Conservation (phyloP, 2,113 vertebrate species). For the Cervus canadensis region DNA sequence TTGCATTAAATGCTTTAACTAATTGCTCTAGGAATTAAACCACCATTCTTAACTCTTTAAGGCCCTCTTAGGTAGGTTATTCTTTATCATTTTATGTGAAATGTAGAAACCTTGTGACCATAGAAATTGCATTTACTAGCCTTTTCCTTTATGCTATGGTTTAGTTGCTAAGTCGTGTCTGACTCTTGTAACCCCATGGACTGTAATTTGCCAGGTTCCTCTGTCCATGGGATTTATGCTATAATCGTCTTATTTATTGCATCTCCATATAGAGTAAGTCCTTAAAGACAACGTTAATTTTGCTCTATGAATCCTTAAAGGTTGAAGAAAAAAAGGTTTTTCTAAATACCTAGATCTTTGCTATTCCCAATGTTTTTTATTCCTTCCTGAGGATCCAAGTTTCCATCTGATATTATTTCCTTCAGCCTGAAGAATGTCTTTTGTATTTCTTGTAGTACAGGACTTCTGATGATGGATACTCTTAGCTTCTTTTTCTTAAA, state of each 20-base stretch:
- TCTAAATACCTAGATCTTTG: not conserved
- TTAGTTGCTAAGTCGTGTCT: not conserved
- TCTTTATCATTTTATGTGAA: not conserved
- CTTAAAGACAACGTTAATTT: not conserved
- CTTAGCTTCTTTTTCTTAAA: not conserved
- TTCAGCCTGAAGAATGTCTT: not conserved
- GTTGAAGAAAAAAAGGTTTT: not conserved
- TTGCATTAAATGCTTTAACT: not conserved
- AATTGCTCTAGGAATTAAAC: not conserved
- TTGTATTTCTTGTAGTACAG: not conserved
- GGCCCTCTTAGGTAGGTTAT: not conserved
- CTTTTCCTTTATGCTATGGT: not conserved
- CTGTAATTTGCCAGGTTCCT: not conserved
- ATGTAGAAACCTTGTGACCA: not conserved
- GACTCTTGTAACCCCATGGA: not conserved
- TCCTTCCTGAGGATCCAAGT: not conserved
- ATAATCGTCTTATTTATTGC: not conserved
- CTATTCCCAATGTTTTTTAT: not conserved
- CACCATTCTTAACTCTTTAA: not conserved
- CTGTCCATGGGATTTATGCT: not conserved
- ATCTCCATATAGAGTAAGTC: not conserved
- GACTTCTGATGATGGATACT: not conserved
- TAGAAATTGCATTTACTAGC: not conserved
- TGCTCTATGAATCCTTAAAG: not conserved
- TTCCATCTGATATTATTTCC: not conserved